A percentile compares a stretch with the other conserved stretches of the same genome.
Conservation (phyloP, 2,113 vertebrate genomes). For the Macrotis lagotis region DNA sequence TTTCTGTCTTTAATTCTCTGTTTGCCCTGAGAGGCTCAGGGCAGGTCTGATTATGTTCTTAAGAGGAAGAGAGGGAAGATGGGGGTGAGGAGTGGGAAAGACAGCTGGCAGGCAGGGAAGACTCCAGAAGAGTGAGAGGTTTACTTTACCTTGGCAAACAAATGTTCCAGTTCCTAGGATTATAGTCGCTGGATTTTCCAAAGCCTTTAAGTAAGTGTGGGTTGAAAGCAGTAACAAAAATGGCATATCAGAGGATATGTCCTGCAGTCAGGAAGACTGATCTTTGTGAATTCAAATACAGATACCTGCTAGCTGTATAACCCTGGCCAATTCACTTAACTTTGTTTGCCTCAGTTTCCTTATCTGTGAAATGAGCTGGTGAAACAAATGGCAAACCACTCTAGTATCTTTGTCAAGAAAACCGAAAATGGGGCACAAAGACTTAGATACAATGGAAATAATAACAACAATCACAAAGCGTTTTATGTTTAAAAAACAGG, state of each 20-base stretch:
- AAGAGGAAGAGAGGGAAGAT: conserved; percentile 9
- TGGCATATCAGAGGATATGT: neutral
- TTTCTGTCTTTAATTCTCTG: conserved; percentile 49
- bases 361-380: no score
- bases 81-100: neutral
- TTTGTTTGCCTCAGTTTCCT: no score
- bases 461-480: no score
- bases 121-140: neutral
- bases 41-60: conserved; percentile 63
- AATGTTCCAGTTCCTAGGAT: neutral
- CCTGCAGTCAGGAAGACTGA: no score
- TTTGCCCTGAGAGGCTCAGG: neutral
- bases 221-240: neutral
- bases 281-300: no score
- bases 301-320: no score
- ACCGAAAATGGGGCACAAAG: no score
- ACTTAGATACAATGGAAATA: no score
- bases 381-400: no score
- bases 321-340: no score
- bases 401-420: no score
- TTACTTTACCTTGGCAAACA: neutral
- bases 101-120: neutral
- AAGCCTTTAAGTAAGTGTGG: neutral
- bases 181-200: neutral
- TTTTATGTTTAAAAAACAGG: neutral